A percentile compares a stretch with the other conserved stretches of the same genome.
Conservation (phyloP, 2,888 invertebrate species). For the Bugulina stolonifera region DNA sequence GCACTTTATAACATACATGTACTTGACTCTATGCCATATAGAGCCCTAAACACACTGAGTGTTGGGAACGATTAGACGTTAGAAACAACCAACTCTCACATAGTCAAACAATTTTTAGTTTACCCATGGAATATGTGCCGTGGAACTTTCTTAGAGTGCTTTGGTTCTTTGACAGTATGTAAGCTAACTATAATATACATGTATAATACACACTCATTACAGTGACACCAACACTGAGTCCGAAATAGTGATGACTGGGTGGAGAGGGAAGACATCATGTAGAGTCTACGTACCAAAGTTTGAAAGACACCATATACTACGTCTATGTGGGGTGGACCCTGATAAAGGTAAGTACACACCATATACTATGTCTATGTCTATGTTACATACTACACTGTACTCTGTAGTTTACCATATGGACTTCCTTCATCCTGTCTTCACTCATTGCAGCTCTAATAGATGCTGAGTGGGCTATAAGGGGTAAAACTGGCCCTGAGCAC, state of each 20-base stretch:
- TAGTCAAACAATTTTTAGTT: too few relatives aligned
- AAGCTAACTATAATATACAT: too few relatives aligned
- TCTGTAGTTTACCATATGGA: neutral
- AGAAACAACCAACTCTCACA: too few relatives aligned
- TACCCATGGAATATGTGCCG: too few relatives aligned
- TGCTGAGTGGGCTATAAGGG: conserved; percentile 12
- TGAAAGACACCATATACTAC: conserved; percentile 78
- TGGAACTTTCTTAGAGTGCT: too few relatives aligned
- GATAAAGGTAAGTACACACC: conserved; percentile 27
- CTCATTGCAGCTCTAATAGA: neutral
- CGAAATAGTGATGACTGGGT: conserved; percentile 60
- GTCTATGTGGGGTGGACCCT: conserved; percentile 74
- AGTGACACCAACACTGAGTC: conserved; percentile 34
- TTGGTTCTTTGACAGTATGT: too few relatives aligned
- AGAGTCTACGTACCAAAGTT: conserved; percentile 79
- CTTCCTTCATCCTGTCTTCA: neutral
- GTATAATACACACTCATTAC: too few relatives aligned
- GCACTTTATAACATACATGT: too few relatives aligned
- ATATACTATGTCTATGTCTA: neutral
- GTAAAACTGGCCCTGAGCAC: neutral
- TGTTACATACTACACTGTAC: neutral
- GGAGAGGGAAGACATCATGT: conserved; percentile 81
- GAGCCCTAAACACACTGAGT: too few relatives aligned
- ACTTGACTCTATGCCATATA: too few relatives aligned
- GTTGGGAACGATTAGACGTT: too few relatives aligned